Base-by-base conservation (phyloP, 92 coral and sea anemone species). In the Plumapathes pennacea region DNA sequence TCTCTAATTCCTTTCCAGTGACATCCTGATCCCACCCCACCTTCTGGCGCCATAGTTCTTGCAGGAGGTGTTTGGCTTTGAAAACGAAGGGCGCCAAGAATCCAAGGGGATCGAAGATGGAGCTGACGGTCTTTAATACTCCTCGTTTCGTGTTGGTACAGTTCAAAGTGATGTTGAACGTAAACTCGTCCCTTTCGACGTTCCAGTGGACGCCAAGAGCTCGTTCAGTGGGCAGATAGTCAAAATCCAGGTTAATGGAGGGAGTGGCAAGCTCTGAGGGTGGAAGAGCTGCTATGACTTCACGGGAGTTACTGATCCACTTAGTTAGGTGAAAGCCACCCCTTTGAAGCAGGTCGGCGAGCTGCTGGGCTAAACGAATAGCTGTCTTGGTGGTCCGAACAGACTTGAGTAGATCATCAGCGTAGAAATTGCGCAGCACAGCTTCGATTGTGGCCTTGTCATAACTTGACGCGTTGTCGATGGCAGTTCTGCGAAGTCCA, bases 91-190 rank as follows among this genome's bases (percentile, higher is more conserved):
- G 89, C n/a, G 70, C 75, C 2, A 58, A 73, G 32, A 74, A 69
- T 25, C 64, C 71, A 60, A 82, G 57, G 0, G 80, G 84, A 32
- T 76, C 84, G 22, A 68, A 82, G 14, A 69, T 44, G 2, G 77
- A 73, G 42, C 71, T 10, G 12, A 74, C 68, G 4, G 71, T 68
- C 2, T 76, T 73, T 32, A 76, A 15, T 19, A 82, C 74, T 11
- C 84, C 84, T 45, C 89, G 54, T 75, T 53, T 82, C 0, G 89
- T 75, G 20, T 68, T 57, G 12, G 83, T 63, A 42, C 76, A 74
- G 39, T 62, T 38, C 46, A 42, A 25, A 31, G 44, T 55, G 14
- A 33, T 69, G 44, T 82, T 76, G 55, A 82, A 82, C n/a, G 65
- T 69, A 13, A 82, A 42, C 14, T 25, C 47, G 31, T 84, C 86